phyloP scores from a whole-genome alignment of 2,113 vertebrate genomes.

The Dasyprocta punctata region DNA sequence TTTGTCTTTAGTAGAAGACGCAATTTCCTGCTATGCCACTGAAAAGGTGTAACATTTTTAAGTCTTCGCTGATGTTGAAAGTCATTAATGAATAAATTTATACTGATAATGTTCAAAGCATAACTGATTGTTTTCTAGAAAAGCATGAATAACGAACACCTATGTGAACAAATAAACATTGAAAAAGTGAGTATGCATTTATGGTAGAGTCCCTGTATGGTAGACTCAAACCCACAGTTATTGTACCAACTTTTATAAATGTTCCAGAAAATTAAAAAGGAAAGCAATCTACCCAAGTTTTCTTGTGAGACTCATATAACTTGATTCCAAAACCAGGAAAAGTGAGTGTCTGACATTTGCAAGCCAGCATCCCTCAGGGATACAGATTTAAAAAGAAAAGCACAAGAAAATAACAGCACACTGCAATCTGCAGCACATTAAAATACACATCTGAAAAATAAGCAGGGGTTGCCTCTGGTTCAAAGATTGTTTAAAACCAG shows the following conservation, averaged over 20 bases:
- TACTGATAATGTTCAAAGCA: neutral
- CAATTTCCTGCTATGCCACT: neutral
- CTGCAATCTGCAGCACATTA: neutral
- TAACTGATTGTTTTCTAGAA: constrained; percentile 10
- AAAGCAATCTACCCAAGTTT: neutral
- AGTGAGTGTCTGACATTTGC: no score
- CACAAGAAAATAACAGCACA: neutral
- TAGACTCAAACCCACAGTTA: neutral
- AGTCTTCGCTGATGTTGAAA: neutral
- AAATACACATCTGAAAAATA: neutral
- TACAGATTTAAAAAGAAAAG: neutral
- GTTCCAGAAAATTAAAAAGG: neutral
- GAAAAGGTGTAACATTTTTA: neutral
- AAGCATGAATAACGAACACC: neutral
- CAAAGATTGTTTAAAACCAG: neutral
- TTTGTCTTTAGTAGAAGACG: neutral
- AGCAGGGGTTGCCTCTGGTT: neutral
- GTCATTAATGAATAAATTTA: neutral
- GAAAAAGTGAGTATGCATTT: neutral
- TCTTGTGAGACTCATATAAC: neutral
- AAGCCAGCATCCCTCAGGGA: neutral
- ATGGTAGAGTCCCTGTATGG: neutral
- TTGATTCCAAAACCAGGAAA: constrained; percentile 12
- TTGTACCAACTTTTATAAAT: neutral
- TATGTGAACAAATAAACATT: neutral